Evolutionary conservation across 2,797 vertebrate species (phyloP), one percentile per base, ranked within the genome.

Genomic region (Erithacus rubecula): DNA sequence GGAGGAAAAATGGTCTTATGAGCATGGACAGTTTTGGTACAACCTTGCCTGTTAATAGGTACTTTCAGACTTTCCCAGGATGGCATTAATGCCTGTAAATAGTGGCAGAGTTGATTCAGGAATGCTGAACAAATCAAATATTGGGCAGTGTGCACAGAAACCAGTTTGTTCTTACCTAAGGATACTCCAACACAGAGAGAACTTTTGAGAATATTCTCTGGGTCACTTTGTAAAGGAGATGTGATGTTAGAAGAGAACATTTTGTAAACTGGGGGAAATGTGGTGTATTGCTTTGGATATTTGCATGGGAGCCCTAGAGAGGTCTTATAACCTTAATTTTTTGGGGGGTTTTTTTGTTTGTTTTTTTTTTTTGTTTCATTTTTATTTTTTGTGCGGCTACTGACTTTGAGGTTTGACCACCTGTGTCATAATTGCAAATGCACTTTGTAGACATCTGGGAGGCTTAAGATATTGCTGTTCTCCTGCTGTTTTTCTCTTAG

Each of bases 401-500:
- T 72, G 59, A 63, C 43, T 83, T 62, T 70, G 55, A 74, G 19
- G 11, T 52, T 64, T 58, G 37, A 80, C 37, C 19, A 12, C 56
- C 87, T 63, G 46, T 65, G 36, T 10, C 46, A 19, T 62, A 67
- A 49, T 67, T 79, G 23, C 47, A 23, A 46, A 34, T 44, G 68
- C 20, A 32, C 43, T 90, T 89, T 21, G 13, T 47, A 85, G 67
- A 27, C 32, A 70, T 70, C 41, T 71, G 56, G 44, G 46, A 71
- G 44, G 30, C 41, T 83, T 70, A 58, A 91, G 52, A 49, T 64
- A 56, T 1, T 85, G 37, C 75, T 27, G 3, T 70, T 90, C 47
- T 89, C 46, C 77, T 87, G 16, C 70, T 93, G 56, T 53, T 93
- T 63, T 79, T 80, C 39, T 74, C 41, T 77, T 27, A 63, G 56